phyloP scores from a whole-genome alignment of 2,113 vertebrate genomes.

The Glareola pratincola region DNA sequence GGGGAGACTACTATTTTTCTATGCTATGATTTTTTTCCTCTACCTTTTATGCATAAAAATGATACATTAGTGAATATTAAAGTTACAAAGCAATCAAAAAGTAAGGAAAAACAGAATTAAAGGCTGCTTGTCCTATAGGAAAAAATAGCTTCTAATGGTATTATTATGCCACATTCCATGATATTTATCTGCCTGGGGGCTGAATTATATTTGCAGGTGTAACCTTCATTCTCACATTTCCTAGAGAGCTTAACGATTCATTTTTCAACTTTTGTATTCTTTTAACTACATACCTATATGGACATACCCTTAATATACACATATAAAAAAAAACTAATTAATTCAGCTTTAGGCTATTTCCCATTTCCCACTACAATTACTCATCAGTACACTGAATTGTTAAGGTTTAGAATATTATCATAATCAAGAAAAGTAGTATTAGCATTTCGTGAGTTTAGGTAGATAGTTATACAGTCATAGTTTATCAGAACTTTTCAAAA shows the following conservation, averaged over 20 bases:
- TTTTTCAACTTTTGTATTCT: background rate
- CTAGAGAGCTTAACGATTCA: background rate
- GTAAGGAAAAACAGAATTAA: background rate
- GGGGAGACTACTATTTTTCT: background rate
- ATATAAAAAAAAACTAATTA: background rate
- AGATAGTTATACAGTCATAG: background rate
- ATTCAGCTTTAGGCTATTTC: constrained; percentile 13
- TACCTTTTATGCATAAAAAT: background rate
- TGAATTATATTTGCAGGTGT: background rate
- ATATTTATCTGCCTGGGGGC: background rate
- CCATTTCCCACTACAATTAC: background rate
- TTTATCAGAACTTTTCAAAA: background rate
- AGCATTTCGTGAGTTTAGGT: background rate
- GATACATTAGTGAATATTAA: background rate
- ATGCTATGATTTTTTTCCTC: background rate
- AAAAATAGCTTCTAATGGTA: background rate
- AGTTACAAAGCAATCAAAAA: background rate
- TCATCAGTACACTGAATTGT: background rate
- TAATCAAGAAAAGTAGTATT: background rate
- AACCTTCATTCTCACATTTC: constrained; percentile 15
- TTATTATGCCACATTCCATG: background rate
- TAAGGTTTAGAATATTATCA: background rate
- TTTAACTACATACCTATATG: background rate
- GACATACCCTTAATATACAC: background rate
- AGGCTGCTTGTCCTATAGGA: background rate